A percentile compares a stretch with the other conserved stretches of the same genome.
phyloP scores from a whole-genome alignment of 2,113 vertebrate genomes.

The Junco hyemalis region DNA sequence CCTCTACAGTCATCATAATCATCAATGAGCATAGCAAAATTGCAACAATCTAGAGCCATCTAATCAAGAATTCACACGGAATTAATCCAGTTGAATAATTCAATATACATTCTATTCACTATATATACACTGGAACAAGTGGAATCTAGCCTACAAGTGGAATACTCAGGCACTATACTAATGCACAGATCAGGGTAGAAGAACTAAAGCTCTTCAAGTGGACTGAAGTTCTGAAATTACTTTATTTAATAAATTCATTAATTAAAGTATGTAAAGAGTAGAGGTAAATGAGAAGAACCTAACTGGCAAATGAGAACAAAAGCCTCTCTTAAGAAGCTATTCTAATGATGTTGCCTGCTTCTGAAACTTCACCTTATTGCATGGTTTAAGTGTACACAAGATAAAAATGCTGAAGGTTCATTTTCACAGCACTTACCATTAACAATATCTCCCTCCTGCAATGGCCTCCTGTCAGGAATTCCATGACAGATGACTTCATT shows the following conservation, averaged over 20 bases:
- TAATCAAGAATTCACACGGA: not conserved
- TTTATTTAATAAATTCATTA: not conserved
- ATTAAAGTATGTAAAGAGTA: not conserved
- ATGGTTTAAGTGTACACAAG: not conserved
- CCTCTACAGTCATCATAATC: not conserved
- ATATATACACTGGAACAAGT: not conserved
- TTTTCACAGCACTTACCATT: slow-evolving; percentile 81
- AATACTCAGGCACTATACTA: not conserved
- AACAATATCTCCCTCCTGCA: slow-evolving; percentile 96
- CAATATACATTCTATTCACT: not conserved
- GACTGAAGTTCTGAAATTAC: not conserved
- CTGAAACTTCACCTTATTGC: not conserved
- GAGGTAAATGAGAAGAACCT: not conserved
- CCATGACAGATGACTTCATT: slow-evolving; percentile 99
- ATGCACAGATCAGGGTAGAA: not conserved
- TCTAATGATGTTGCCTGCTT: not conserved
- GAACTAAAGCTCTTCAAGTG: not conserved
- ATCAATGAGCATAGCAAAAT: not conserved
- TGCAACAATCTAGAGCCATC: not conserved
- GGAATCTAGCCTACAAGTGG: not conserved
- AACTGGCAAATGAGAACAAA: not conserved
- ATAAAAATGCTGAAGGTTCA: not conserved
- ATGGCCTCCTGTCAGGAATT: slow-evolving; percentile 90
- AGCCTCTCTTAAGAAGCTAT: not conserved
- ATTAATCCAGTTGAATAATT: not conserved